phyloP scores from a whole-genome alignment of 2,888 invertebrate genomes.

The Diplolepis rosae region DNA sequence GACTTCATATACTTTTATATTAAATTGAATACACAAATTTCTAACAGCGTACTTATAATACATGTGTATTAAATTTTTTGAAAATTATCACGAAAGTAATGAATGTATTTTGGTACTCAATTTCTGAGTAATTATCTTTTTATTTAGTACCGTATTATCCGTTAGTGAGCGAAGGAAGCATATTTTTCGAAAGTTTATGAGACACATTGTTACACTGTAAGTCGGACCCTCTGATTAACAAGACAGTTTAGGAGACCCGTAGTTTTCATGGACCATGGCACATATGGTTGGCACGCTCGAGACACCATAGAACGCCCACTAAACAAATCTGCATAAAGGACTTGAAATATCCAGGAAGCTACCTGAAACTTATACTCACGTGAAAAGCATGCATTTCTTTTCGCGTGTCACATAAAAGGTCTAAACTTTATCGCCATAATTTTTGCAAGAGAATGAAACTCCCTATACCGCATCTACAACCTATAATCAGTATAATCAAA shows the following conservation, averaged over 20 bases:
- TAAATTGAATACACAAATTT: too few species aligned
- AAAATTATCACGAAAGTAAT: too few species aligned
- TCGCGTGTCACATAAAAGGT: not conserved
- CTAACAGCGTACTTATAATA: too few species aligned
- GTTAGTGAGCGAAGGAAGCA: not conserved
- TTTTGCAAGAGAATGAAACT: not conserved
- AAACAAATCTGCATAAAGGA: slow-evolving; percentile 48
- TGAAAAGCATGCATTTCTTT: slow-evolving; percentile 50
- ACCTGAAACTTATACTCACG: slow-evolving; percentile 52
- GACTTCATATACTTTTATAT: too few species aligned
- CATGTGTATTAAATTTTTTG: too few species aligned
- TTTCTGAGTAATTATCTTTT: too few species aligned
- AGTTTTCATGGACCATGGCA: slow-evolving; percentile 48
- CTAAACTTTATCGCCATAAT: not conserved
- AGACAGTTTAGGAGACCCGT: slow-evolving; percentile 53
- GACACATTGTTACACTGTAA: slow-evolving; percentile 37
- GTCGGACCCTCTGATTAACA: slow-evolving; percentile 55
- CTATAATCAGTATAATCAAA: not conserved
- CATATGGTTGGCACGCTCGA: slow-evolving; percentile 38
- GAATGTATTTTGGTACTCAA: too few species aligned
- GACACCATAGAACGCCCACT: slow-evolving; percentile 44
- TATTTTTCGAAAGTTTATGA: slow-evolving; percentile 45
- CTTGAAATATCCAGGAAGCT: slow-evolving; percentile 60
- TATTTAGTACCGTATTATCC: not conserved
- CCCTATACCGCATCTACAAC: not conserved